Conservation (phyloP, 2,888 invertebrate genomes). For the Erynnis tages region DNA sequence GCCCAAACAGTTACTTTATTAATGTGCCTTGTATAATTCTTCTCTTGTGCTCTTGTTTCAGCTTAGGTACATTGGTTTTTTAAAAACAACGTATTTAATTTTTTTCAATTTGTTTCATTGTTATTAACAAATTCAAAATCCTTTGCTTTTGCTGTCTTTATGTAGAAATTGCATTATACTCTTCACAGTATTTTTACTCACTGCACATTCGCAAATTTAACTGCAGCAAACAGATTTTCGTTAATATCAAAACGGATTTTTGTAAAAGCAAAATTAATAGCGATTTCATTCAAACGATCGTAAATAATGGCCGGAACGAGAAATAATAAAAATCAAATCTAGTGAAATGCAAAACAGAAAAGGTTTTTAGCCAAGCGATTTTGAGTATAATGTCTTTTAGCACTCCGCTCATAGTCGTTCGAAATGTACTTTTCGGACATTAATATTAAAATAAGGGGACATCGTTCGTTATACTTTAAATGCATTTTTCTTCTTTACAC, state of each 20-base stretch:
- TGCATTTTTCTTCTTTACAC: conserved; percentile 71
- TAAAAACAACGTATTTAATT: too few species aligned
- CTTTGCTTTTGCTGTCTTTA: too few species aligned
- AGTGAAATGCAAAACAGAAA: conserved; percentile 48
- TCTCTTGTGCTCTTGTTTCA: too few species aligned
- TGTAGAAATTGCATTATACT: too few species aligned
- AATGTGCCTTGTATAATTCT: too few species aligned
- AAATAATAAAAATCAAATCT: conserved; percentile 58
- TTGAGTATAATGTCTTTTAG: conserved; percentile 36
- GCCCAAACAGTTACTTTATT: too few species aligned
- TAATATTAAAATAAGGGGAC: conserved; percentile 75
- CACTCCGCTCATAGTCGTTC: conserved; percentile 40
- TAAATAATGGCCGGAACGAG: conserved; percentile 49
- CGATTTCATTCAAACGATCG: conserved; percentile 29
- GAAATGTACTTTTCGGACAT: conserved; percentile 47
- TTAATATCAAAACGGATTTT: conserved; percentile 11
- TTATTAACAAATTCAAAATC: too few species aligned
- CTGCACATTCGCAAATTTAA: background rate
- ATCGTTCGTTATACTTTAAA: conserved; percentile 71
- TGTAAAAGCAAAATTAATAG: conserved; percentile 18
- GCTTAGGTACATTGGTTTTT: too few species aligned
- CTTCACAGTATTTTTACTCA: background rate
- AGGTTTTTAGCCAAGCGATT: conserved; percentile 36
- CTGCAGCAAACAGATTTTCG: conserved; percentile 7
- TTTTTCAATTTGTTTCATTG: too few species aligned